Percentiles rank a stretch among this genome's conserved stretches.
phyloP scores from a whole-genome alignment of 2,113 vertebrate species.

The Psittacus erithacus region DNA sequence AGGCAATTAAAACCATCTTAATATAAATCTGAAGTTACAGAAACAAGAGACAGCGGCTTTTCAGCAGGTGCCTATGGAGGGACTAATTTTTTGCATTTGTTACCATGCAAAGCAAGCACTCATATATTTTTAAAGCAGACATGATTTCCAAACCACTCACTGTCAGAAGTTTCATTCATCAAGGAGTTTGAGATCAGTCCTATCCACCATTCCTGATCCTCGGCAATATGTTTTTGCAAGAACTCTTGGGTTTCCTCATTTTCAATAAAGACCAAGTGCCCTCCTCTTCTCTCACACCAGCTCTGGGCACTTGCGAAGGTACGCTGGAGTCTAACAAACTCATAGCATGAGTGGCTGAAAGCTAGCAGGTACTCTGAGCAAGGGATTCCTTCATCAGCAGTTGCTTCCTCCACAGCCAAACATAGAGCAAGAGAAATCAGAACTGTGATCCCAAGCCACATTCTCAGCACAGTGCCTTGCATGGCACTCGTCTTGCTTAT shows the following conservation, averaged over 20 bases:
- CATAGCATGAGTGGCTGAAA: constrained; percentile 88
- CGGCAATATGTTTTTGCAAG: constrained; percentile 82
- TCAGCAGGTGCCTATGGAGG: neutral
- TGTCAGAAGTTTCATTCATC: constrained; percentile 65
- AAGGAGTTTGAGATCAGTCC: constrained; percentile 79
- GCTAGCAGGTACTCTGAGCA: constrained; percentile 83
- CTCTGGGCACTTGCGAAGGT: constrained; percentile 83
- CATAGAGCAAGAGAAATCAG: constrained; percentile 47
- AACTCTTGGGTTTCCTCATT: constrained; percentile 87
- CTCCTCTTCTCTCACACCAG: constrained; percentile 91
- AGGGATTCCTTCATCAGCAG: constrained; percentile 42
- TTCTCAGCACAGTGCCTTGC: neutral
- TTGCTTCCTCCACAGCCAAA: constrained; percentile 17
- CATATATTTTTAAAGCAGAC: neutral
- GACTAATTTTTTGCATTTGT: neutral
- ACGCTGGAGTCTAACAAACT: constrained; percentile 80
- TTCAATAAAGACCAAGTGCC: constrained; percentile 88
- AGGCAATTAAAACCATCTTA: neutral
- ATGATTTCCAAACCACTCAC: constrained; percentile 56
- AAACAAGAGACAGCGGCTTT: neutral
- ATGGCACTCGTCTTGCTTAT: constrained; percentile 29
- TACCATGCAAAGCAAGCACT: neutral
- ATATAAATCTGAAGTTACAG: neutral
- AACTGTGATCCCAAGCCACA: neutral
- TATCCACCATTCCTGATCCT: constrained; percentile 89